Evolutionary conservation across 1,140 invertebrate species (phyloP).

Genomic region (Hypothenemus hampei): DNA sequence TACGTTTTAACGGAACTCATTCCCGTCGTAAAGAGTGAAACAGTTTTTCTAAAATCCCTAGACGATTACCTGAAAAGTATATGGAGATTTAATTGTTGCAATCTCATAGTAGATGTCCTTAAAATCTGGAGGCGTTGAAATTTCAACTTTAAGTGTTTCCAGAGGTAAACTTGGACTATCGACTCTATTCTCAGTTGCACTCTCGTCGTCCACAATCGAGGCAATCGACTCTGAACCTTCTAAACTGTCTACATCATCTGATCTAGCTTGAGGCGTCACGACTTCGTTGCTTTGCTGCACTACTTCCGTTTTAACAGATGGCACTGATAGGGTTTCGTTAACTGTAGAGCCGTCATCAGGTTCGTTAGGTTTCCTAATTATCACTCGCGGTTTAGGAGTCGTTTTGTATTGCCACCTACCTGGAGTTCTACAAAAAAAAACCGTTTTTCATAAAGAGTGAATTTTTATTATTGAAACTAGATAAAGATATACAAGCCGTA

Average conservation of each 20-base stretch:
- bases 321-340: slow-evolving; percentile 47
- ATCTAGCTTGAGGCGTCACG: slow-evolving; percentile 39
- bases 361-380: slow-evolving; percentile 67
- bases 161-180: slow-evolving; percentile 57
- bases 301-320: slow-evolving; percentile 37
- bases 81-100: slow-evolving; percentile 83
- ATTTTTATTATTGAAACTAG: too few species aligned
- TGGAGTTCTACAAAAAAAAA: slow-evolving; percentile 52
- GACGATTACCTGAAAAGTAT: slow-evolving; percentile 82
- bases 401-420: slow-evolving; percentile 86
- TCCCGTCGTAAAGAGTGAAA: too few species aligned
- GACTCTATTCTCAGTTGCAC: slow-evolving; percentile 54
- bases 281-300: slow-evolving; percentile 34
- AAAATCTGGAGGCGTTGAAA: slow-evolving; percentile 78
- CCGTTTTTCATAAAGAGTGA: too few species aligned
- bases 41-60: too few species aligned
- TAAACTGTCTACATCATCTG: slow-evolving; percentile 60
- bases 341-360: slow-evolving; percentile 49
- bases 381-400: slow-evolving; percentile 76
- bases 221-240: slow-evolving; percentile 61
- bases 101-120: slow-evolving; percentile 81
- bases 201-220: slow-evolving; percentile 56
- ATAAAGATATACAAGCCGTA: neutral
- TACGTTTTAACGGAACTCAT: too few species aligned
- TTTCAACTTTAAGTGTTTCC: slow-evolving; percentile 79